Evolutionary conservation across 2,797 vertebrate species (phyloP).

Genomic region (Eulemur rubriventer): DNA sequence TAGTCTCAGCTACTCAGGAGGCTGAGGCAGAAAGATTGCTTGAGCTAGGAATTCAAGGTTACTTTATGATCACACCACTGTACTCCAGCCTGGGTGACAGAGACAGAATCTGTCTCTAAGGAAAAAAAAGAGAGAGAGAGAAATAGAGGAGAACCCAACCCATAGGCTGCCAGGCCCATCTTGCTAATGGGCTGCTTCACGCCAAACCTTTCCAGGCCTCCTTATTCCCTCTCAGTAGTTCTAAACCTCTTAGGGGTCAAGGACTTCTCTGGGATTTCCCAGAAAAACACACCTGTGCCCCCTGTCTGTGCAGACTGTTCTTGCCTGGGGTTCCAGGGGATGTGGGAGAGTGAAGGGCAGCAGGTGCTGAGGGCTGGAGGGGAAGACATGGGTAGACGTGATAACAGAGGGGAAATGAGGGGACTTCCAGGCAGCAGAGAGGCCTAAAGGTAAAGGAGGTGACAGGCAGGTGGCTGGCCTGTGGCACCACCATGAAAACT

Average conservation of each 20-base stretch:
- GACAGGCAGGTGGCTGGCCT: background rate
- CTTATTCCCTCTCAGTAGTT: background rate
- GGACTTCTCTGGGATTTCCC: background rate
- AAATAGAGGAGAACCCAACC: background rate
- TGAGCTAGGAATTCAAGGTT: background rate
- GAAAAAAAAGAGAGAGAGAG: background rate
- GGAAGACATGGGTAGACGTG: background rate
- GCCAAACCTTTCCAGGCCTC: background rate
- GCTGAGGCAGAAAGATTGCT: background rate
- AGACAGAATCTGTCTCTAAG: background rate
- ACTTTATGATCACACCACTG: background rate
- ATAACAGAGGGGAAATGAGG: background rate
- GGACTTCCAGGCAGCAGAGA: background rate
- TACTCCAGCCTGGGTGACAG: background rate
- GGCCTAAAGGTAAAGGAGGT: background rate
- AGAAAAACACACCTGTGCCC: background rate
- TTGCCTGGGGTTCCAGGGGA: background rate
- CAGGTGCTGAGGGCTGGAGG: background rate
- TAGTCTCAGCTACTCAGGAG: background rate
- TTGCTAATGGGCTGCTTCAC: background rate
- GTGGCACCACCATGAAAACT: background rate
- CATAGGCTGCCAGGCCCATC: background rate
- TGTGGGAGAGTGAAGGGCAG: accelerated
- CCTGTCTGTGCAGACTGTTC: background rate
- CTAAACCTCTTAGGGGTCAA: background rate